A percentile compares a stretch with the other conserved stretches of the same genome.
phyloP scores from a whole-genome alignment of 30 jellyfish, hydroid and myxozoan genomes.

The Chrysaora quinquecirrha region DNA sequence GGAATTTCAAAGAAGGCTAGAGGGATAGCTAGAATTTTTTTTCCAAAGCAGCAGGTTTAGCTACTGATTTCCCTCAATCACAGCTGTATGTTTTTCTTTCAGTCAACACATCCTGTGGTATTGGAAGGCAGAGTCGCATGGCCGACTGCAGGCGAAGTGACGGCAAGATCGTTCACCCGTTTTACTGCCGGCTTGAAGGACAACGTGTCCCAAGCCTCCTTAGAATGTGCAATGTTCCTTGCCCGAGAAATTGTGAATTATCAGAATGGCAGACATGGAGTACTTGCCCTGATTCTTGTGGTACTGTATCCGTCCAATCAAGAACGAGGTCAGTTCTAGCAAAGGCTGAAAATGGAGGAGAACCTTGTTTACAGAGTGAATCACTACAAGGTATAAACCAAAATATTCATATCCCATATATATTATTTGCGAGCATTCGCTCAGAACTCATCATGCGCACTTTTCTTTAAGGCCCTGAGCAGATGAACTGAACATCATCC shows the following conservation, averaged over 20 bases:
- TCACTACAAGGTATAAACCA: slow-evolving; percentile 59
- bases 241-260: slow-evolving; percentile 71
- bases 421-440: too few relatives aligned
- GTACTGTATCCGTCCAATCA: slow-evolving; percentile 31
- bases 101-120: slow-evolving; percentile 66
- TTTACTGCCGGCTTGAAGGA: slow-evolving; percentile 55
- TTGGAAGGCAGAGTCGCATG: slow-evolving; percentile 59
- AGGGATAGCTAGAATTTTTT: too few relatives aligned
- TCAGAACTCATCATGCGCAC: too few relatives aligned
- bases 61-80: too few relatives aligned
- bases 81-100: too few relatives aligned
- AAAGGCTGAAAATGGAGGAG: slow-evolving; percentile 53
- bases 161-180: slow-evolving; percentile 61
- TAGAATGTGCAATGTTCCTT: slow-evolving; percentile 60
- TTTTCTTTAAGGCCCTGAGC: too few relatives aligned
- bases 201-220: slow-evolving; percentile 40
- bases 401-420: too few relatives aligned
- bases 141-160: slow-evolving; percentile 71
- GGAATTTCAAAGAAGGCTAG: too few relatives aligned
- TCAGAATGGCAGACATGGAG: slow-evolving; percentile 78
- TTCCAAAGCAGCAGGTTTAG: too few relatives aligned
- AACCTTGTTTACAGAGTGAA: slow-evolving; percentile 52
- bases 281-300: slow-evolving; percentile 60
- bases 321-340: slow-evolving; percentile 58
- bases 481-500: too few relatives aligned